These are phyloP conservation scores for Trochalopteron elliotii DNA, from an alignment of 2,113 vertebrate species.

Conservation along the genomic window DNA sequence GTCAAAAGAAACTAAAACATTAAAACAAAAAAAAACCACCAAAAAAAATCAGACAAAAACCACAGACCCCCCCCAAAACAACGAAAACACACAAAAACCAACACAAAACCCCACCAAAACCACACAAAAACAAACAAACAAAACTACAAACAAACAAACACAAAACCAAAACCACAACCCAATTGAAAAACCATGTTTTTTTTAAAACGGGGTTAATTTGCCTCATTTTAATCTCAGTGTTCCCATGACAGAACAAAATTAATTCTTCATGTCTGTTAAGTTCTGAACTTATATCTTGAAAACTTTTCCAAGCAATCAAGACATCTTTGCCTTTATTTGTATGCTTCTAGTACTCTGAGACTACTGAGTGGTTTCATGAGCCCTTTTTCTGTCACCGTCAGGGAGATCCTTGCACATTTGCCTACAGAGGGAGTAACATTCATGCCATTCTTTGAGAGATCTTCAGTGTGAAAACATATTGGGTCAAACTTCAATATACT, in stretches of 20 bases:
- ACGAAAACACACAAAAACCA: not conserved
- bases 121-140: no score
- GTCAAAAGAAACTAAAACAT: not conserved
- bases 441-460: not conserved
- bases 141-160: no score
- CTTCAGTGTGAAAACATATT: not conserved
- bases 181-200: fast-evolving
- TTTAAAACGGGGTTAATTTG: no score
- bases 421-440: not conserved
- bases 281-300: not conserved
- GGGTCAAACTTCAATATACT: not conserved
- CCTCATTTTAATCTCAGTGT: not conserved
- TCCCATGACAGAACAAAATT: not conserved
- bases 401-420: not conserved
- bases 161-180: not conserved
- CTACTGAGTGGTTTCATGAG: not conserved
- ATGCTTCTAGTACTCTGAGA: not conserved
- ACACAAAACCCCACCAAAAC: not conserved
- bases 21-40: not conserved
- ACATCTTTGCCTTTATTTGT: not conserved
- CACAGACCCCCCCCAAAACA: not conserved
- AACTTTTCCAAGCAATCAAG: not conserved
- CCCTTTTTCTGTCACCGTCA: not conserved
- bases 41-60: not conserved
- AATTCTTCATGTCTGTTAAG: not conserved